Conservation (phyloP, 2,797 vertebrate genomes). For the Naso thynnoides region DNA sequence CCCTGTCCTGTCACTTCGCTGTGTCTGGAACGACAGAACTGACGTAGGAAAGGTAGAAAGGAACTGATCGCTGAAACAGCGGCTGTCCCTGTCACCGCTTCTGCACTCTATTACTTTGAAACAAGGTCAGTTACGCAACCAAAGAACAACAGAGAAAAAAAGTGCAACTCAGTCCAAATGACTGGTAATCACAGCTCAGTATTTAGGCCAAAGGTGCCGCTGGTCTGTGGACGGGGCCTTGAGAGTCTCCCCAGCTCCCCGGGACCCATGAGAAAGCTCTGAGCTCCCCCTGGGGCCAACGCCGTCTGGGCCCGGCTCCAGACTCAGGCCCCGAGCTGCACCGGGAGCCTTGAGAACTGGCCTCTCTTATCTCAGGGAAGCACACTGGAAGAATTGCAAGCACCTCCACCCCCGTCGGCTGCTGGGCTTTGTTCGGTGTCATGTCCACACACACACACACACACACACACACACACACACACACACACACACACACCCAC, state of each 20-base stretch:
- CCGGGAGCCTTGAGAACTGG: constrained; percentile 74
- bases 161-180: constrained; percentile 54
- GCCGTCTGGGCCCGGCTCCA: constrained; percentile 70
- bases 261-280: constrained; percentile 61
- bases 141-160: constrained; percentile 53
- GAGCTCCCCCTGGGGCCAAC: constrained; percentile 38
- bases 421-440: constrained; percentile 73
- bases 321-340: constrained; percentile 64
- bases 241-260: constrained; percentile 38
- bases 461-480: constrained; percentile 29
- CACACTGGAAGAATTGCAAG: constrained; percentile 79
- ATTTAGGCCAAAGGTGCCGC: constrained; percentile 79
- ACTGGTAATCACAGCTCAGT: constrained; percentile 62
- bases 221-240: constrained; percentile 33
- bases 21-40: background rate
- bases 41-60: constrained; percentile 16
- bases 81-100: constrained; percentile 26
- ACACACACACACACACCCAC: constrained; percentile 37
- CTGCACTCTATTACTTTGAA: constrained; percentile 50
- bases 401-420: constrained; percentile 64
- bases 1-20: background rate
- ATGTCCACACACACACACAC: constrained; percentile 21
- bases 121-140: constrained; percentile 61
- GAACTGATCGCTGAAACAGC: constrained; percentile 33
- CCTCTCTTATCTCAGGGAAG: constrained; percentile 84